Base-by-base conservation (phyloP, 35 echinoderm and acorn worm species). In the Apostichopus parvimensis region DNA sequence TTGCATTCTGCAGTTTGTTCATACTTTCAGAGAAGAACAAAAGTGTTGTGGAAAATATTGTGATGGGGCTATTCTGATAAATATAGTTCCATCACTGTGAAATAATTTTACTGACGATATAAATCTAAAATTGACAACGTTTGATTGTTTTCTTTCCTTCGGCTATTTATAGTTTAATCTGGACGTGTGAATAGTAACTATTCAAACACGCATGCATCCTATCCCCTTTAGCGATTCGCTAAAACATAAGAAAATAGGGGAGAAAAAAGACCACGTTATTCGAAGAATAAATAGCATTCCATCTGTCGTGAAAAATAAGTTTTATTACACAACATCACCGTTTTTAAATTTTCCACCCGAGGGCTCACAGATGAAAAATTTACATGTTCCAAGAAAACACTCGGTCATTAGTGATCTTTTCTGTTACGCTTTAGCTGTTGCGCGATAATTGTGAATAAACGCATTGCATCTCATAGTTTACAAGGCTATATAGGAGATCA, bases 371-470 rank as follows among this genome's bases (percentile, higher is more conserved):
- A 20, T 59, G 81, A 84, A 45, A 45, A 58, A 59, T 59, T 54
- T 23, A 59, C 81, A 59, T 84, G 81, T 84, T 45, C 81, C 81
- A 84, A 14, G 55, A 84, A 58, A 84, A 58, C 81, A 58, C 55
- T 23, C 20, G 52, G n/a, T 84, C 81, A 84, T 59, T 11, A 18
- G 81, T 54, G 81, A 58, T 84, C 56, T 21, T 58, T 84, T 61
- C 57, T 59, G 81, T 84, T 25, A 84, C 81, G 81, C 54, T 84
- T 83, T 84, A 58, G 81, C 23, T 84, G 57, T 59, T 56, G 81
- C 81, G 57, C 23, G 81, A 22, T 84, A 20, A 54, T 59, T 84
- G 54, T 84, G 81, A n/a, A 84, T 84, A 84, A 84, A 84, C 81
- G 57, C 81, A 84, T 58, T 84, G 81, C 81, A 84, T 84, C 25